Evolutionary conservation across 2,797 vertebrate species (phyloP).

Genomic region (Cossypha polioptera): DNA sequence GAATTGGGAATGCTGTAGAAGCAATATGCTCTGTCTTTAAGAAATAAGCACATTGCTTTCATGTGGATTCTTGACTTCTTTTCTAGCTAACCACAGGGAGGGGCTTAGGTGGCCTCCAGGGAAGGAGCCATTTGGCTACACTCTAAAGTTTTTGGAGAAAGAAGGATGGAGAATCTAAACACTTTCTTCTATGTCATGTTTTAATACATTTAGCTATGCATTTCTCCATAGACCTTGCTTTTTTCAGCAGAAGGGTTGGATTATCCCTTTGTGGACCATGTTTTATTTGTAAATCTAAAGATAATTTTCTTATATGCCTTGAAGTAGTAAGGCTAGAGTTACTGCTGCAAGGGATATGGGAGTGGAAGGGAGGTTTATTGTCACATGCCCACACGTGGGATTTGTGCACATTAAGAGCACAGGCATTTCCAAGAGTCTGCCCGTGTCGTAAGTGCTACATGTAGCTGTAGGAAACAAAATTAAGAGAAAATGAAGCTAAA

Average conservation of each 20-base stretch:
- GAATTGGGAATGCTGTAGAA: not conserved
- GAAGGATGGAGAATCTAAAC: not conserved
- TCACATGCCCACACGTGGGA: not conserved
- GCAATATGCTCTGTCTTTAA: not conserved
- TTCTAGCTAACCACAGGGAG: not conserved
- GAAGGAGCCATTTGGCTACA: not conserved
- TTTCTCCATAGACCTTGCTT: slow-evolving; percentile 13
- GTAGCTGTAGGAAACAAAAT: slow-evolving; percentile 41
- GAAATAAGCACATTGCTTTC: slow-evolving; percentile 23
- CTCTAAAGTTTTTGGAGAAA: not conserved
- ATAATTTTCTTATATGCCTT: not conserved
- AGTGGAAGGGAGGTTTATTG: not conserved
- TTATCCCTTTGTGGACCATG: slow-evolving; percentile 6
- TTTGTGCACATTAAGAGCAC: not conserved
- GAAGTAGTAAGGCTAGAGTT: slow-evolving; percentile 10
- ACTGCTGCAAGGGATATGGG: not conserved
- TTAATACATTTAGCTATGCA: not conserved
- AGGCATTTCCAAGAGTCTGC: not conserved
- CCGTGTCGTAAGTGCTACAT: not conserved
- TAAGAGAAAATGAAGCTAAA: slow-evolving; percentile 12
- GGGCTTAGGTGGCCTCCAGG: not conserved
- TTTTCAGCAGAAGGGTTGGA: not conserved
- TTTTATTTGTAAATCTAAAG: not conserved
- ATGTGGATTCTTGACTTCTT: not conserved
- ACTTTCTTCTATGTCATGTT: not conserved